These are phyloP conservation scores for Sciurus vulgaris DNA, from an alignment of 2,797 vertebrate species.

Conservation along the genomic window DNA sequence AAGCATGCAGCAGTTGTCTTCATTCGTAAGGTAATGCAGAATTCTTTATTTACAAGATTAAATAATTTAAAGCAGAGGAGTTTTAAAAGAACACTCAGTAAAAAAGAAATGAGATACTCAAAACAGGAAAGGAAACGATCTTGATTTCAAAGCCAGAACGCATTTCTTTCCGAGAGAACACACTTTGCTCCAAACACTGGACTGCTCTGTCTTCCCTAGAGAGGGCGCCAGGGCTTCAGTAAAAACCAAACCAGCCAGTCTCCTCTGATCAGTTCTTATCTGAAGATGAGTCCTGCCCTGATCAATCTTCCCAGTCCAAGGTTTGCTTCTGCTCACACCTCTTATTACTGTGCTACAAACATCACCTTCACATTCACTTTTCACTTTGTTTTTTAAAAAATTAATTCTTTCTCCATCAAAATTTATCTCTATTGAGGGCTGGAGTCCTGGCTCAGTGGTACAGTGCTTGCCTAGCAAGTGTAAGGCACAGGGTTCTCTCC, in stretches of 20 bases:
- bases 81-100: not conserved
- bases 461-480: too few species aligned
- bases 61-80: not conserved
- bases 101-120: not conserved
- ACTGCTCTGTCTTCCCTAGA: not conserved
- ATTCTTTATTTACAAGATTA: not conserved
- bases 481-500: too few species aligned
- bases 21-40: not conserved
- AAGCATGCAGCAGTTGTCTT: not conserved
- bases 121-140: not conserved
- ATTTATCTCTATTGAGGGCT: not conserved
- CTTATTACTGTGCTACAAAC: not conserved
- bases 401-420: not conserved
- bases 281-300: not conserved
- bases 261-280: not conserved
- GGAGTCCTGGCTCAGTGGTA: too few species aligned
- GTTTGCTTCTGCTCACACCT: not conserved
- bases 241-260: not conserved
- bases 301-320: not conserved
- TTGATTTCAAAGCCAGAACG: not conserved
- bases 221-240: conserved; percentile 51
- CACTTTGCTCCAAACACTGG: rapidly evolving
- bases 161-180: not conserved
- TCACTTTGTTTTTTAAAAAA: not conserved
- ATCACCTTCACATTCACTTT: not conserved